Evolutionary conservation across 2,797 vertebrate species (phyloP), one percentile per base, ranked within the genome.

Genomic region (Alauda arvensis): DNA sequence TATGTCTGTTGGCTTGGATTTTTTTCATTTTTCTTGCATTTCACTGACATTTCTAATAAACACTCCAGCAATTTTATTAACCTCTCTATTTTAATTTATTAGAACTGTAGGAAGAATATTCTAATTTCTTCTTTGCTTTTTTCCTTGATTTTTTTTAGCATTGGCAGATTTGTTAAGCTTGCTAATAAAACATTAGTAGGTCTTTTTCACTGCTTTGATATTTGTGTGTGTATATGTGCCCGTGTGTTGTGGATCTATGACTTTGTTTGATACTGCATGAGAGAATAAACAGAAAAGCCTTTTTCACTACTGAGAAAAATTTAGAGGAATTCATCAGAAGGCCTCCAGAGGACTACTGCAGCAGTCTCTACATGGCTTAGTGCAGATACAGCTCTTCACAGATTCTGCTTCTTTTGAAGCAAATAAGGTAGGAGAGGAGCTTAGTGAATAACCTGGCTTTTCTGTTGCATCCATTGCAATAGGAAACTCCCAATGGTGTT

Each of bases 211-310:
- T 57, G 6, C 25, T n/a, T 77, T 69, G 33, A 8, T 37, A 26
- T 25, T 18, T 42, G 1, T 43, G 9, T 62, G 18, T 55, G 12
- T 65, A 13, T 57, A 9, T 67, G 15, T 24, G 8, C 17, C 20
- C 1, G 0, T n/a, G 9, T 7, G 2, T 13, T 25, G 7, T 43
- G 31, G 40, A 69, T 62, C 18, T 45, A 5, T 45, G n/a, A 12
- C 39, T 83, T 71, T 43, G 23, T 65, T 75, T 60, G 25, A 25
- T 56, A 20, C 4, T 68, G 18, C 5, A 6, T 18, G 20, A 62
- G 16, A 57, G 11, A 62, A 70, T 61, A 74, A 61, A 51, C 3
- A 51, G 33, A 56, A 52, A 48, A 55, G 6, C 25, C 12, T 55
- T 74, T 69, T 53, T 14, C 56, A 34, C 19, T 66, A 9, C 18